These are phyloP conservation scores for Ramphastos sulfuratus DNA, from an alignment of 2,113 vertebrate species.

Conservation along the genomic window DNA sequence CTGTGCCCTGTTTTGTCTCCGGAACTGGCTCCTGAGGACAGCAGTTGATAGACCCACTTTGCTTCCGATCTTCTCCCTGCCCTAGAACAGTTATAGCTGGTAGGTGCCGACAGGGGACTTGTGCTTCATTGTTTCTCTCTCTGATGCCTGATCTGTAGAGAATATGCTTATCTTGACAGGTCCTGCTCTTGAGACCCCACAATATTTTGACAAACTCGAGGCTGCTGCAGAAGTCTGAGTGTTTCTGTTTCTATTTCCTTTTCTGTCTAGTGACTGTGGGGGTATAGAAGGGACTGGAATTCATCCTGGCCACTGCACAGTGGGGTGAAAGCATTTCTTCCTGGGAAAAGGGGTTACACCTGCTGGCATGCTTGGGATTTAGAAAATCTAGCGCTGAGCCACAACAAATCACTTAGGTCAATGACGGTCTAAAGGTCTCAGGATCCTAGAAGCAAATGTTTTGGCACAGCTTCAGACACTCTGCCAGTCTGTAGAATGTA, in stretches of 20 bases:
- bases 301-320: fast-evolving
- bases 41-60: background rate
- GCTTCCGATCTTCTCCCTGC: background rate
- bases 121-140: fast-evolving
- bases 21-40: fast-evolving
- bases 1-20: fast-evolving
- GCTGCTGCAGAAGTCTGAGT: background rate
- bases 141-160: background rate
- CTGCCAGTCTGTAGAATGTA: fast-evolving
- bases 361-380: background rate
- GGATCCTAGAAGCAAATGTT: background rate
- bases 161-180: fast-evolving
- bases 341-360: background rate
- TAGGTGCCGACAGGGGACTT: background rate
- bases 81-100: fast-evolving
- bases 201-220: background rate
- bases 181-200: background rate
- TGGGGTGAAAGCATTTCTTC: background rate
- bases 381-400: background rate
- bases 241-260: background rate
- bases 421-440: background rate
- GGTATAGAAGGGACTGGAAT: background rate
- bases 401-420: background rate
- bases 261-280: background rate
- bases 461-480: background rate